These are phyloP conservation scores for Craseonycteris thonglongyai DNA, from an alignment of 2,113 vertebrate species.

Conservation along the genomic window DNA sequence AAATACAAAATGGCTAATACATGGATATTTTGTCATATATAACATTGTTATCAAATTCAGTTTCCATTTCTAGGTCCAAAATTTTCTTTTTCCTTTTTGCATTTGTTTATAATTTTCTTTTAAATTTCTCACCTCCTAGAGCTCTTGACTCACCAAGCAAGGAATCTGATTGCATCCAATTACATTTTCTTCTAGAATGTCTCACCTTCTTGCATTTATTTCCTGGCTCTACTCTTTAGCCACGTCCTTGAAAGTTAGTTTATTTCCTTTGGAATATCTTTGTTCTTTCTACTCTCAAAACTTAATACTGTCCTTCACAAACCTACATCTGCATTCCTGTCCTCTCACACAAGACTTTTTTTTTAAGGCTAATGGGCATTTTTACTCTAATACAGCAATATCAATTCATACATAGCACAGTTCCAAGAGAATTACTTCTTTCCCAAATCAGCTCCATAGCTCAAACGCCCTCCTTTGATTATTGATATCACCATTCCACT, in stretches of 20 bases:
- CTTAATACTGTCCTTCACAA: background rate
- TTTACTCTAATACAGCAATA: background rate
- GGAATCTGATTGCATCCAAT: background rate
- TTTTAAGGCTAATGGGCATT: background rate
- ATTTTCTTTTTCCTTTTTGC: background rate
- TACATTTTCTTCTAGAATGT: background rate
- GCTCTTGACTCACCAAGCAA: background rate
- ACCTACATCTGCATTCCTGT: background rate
- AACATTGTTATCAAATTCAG: conserved; percentile 1
- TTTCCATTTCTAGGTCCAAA: background rate
- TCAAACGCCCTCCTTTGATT: background rate
- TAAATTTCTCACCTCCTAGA: background rate
- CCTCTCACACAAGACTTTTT: background rate
- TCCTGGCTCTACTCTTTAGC: background rate
- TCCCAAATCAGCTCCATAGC: background rate
- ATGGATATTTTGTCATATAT: background rate
- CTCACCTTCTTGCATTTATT: background rate
- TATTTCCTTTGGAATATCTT: background rate
- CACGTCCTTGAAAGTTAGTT: background rate
- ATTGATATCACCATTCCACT: background rate
- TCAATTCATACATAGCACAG: background rate
- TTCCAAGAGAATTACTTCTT: background rate
- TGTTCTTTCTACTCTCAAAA: background rate
- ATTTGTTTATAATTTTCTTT: conserved; percentile 1
- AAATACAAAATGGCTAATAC: background rate